Base-by-base conservation (phyloP, 2,888 invertebrate species). In the Heliconius aoede region DNA sequence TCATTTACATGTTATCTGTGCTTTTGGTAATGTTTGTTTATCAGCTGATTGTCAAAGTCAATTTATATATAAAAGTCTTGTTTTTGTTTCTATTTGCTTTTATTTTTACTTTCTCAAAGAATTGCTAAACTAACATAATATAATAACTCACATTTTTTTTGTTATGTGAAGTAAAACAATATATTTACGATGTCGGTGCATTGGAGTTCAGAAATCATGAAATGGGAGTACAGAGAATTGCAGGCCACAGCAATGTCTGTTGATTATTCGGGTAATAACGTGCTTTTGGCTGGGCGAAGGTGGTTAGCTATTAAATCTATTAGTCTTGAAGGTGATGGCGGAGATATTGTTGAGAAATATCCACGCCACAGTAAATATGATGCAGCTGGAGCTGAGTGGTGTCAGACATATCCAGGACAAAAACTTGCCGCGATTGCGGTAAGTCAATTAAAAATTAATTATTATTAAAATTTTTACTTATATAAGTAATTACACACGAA, bases 171-270 rank as follows among this genome's bases (percentile, higher is more conserved):
- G 18, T 15, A 65, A 61, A 65, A 64, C 24, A 36, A 55, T 72
- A 76, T 68, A 64, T 71, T 62, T 64, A 74, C 72, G 76, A 91
- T 94, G 94, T 89, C 94, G 26, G 92, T 94, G 32, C 94, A 94
- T 81, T 95, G 95, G 95, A 94, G 92, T 86, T 92, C 94, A 51
- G 95, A 95, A 84, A 87, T 91, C 60, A 89, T 94, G 88, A 95
- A 95, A 87, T 94, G 94, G 86, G 98, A 98, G 87, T 98, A 98
- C 88, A 95, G 97, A 79, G 98, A 98, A 89, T 92, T 98, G 62
- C 96, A 98, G 95, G 98, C 98, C 7, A 98, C 97, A 85, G 97
- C 98, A 26, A 98, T 99, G 98, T 97, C 98, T 77, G 96, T 99
- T 60, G 98, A 98, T 90, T 96, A 96, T 86, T 96, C 97, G 8